Conservation (phyloP, 2,797 vertebrate genomes). For the Clarias platycephalus region DNA sequence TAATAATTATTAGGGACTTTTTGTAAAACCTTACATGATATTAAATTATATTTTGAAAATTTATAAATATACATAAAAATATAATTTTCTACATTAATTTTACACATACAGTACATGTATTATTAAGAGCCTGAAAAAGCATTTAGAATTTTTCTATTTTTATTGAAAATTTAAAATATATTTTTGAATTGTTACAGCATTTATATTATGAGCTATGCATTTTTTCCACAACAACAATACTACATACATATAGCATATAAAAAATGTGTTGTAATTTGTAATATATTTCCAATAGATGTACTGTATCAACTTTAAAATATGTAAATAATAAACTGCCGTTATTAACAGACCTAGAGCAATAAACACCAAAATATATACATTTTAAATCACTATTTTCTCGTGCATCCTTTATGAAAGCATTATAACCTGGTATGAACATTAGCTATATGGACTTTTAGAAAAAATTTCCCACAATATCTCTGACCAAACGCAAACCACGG, state of each 20-base stretch:
- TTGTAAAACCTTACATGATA: no score
- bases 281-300: background rate
- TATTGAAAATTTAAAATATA: background rate
- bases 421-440: background rate
- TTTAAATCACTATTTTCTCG: background rate
- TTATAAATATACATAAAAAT: no score
- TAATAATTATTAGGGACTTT: no score
- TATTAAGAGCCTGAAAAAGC: background rate
- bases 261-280: background rate
- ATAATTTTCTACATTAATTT: no score
- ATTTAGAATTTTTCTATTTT: background rate
- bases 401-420: background rate
- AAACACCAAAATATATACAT: background rate
- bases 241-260: no score
- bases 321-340: background rate
- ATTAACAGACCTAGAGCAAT: background rate
- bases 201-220: background rate
- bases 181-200: background rate
- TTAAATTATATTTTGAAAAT: no score
- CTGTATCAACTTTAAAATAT: background rate
- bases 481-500: background rate
- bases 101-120: no score
- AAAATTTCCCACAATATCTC: conserved; percentile 5
- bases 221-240: background rate
- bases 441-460: background rate